A percentile compares a stretch with the other conserved stretches of the same genome.
phyloP scores from a whole-genome alignment of 1,140 invertebrate genomes.

The Bradynema listronoti region DNA sequence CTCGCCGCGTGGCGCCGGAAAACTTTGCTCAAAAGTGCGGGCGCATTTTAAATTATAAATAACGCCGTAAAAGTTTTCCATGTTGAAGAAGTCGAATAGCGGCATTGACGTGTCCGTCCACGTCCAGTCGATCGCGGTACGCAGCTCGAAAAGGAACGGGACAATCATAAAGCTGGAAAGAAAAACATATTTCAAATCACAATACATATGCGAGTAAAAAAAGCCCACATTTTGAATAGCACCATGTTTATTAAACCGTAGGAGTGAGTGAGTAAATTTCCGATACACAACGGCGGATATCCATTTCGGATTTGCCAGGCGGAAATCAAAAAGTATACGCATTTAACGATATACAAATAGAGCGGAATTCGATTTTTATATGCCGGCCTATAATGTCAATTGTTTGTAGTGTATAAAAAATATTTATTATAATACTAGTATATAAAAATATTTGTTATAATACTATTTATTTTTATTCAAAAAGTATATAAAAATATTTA shows the following conservation, averaged over 20 bases:
- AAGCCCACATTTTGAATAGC: slow-evolving; percentile 36
- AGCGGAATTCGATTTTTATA: neutral
- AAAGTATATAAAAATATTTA: neutral
- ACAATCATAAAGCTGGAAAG: slow-evolving; percentile 72
- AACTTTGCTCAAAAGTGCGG: slow-evolving; percentile 40
- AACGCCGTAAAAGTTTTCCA: slow-evolving; percentile 67
- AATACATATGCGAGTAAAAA: slow-evolving; percentile 3
- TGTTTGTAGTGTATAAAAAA: too few relatives aligned
- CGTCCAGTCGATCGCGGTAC: slow-evolving; percentile 93
- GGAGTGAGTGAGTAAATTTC: slow-evolving; percentile 45
- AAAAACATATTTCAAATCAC: slow-evolving; percentile 60
- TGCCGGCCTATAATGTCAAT: too few relatives aligned
- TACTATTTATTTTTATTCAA: neutral
- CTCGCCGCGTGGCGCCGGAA: slow-evolving; percentile 64
- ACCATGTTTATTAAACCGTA: slow-evolving; percentile 49
- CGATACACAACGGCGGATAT: slow-evolving; percentile 46
- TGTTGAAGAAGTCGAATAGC: slow-evolving; percentile 95
- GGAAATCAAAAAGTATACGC: slow-evolving; percentile 45
- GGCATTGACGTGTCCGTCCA: slow-evolving; percentile 93
- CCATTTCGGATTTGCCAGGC: slow-evolving; percentile 55
- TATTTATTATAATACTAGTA: too few relatives aligned
- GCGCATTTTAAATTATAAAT: slow-evolving; percentile 58
- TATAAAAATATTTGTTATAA: neutral
- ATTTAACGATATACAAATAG: slow-evolving; percentile 47
- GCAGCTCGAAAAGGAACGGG: slow-evolving; percentile 89